Percentiles rank a stretch among this genome's conserved stretches.
Evolutionary conservation across 2,113 vertebrate genomes (phyloP).

Genomic region (Ptychochromis oligacanthus): DNA sequence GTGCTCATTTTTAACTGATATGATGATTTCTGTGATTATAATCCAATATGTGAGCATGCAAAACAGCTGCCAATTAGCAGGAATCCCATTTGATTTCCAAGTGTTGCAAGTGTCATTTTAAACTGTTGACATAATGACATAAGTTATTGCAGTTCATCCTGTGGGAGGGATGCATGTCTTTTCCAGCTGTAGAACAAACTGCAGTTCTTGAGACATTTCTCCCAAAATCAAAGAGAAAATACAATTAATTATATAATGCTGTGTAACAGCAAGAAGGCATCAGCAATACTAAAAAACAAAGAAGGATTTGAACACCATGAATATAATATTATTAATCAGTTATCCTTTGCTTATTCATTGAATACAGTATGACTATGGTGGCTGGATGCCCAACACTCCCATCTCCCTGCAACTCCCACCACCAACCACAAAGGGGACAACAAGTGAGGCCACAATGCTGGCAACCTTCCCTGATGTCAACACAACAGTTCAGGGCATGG

Average conservation of each 20-base stretch:
- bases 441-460: slow-evolving; percentile 46
- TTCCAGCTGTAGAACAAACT: no score
- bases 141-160: no score
- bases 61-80: no score
- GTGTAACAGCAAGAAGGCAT: neutral
- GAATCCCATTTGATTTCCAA: no score
- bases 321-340: neutral
- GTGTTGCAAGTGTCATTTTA: no score
- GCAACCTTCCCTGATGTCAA: slow-evolving; percentile 45
- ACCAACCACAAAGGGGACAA: slow-evolving; percentile 60
- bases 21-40: no score
- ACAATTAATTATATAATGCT: neutral
- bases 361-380: slow-evolving; percentile 67
- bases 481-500: slow-evolving; percentile 40
- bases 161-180: no score
- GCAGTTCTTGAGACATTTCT: neutral
- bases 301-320: neutral
- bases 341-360: neutral
- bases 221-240: neutral
- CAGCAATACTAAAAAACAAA: neutral
- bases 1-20: no score
- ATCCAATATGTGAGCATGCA: no score
- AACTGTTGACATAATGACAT: no score
- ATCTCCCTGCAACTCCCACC: slow-evolving; percentile 58
- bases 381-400: slow-evolving; percentile 72